Evolutionary conservation across 2,888 invertebrate genomes (phyloP).

Genomic region (Dendrolimus houi): DNA sequence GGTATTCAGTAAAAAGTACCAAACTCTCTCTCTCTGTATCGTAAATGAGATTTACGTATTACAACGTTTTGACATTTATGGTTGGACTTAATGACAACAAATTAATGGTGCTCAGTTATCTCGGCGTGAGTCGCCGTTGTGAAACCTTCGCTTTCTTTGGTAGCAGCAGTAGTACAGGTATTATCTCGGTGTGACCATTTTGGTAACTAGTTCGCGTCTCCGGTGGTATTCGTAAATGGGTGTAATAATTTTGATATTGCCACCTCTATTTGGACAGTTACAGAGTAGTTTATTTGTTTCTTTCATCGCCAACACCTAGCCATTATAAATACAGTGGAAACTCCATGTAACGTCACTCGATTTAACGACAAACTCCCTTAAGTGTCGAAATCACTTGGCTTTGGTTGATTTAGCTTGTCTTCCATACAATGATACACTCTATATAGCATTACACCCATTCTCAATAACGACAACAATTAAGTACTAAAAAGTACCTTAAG

Average conservation of each 20-base stretch:
- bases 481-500: too few relatives aligned
- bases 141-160: conserved; percentile 5
- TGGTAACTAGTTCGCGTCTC: not conserved
- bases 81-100: conserved; percentile 18
- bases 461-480: too few relatives aligned
- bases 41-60: conserved; percentile 19
- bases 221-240: not conserved
- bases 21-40: conserved; percentile 11
- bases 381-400: too few relatives aligned
- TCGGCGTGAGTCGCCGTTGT: conserved; percentile 6
- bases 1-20: not conserved
- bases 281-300: too few relatives aligned
- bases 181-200: not conserved
- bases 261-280: too few relatives aligned
- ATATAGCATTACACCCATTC: too few relatives aligned
- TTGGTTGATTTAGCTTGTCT: too few relatives aligned
- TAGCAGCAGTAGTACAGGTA: not conserved
- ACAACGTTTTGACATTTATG: conserved; percentile 23
- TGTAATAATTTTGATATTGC: not conserved
- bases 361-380: too few relatives aligned
- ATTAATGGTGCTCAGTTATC: conserved; percentile 15
- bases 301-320: too few relatives aligned
- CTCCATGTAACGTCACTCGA: too few relatives aligned
- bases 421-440: too few relatives aligned
- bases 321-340: too few relatives aligned